phyloP scores from a whole-genome alignment of 2,113 vertebrate species.

The Corvus hawaiiensis region DNA sequence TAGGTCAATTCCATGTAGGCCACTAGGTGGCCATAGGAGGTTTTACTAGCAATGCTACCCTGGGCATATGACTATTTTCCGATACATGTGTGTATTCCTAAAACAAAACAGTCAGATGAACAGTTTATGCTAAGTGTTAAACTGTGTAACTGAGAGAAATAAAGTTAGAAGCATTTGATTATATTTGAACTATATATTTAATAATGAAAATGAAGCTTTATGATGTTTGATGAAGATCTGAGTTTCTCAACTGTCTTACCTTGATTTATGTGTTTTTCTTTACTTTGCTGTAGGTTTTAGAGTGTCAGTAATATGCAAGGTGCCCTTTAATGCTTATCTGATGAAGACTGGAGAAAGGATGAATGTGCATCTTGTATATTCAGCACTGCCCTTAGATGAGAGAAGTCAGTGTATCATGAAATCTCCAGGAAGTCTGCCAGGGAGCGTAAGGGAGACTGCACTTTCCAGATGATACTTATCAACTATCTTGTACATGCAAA shows the following conservation, averaged over 20 bases:
- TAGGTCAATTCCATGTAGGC: slow-evolving; percentile 23
- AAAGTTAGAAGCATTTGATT: slow-evolving; percentile 46
- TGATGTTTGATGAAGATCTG: neutral
- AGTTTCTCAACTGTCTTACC: neutral
- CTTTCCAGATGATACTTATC: neutral
- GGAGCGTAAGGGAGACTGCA: neutral
- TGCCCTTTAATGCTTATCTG: neutral
- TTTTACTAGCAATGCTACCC: slow-evolving; percentile 21
- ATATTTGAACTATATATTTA: slow-evolving; percentile 20
- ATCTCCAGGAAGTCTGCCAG: neutral
- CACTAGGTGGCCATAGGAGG: slow-evolving; percentile 51
- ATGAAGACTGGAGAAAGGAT: neutral
- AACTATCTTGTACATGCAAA: neutral
- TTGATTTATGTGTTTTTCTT: neutral
- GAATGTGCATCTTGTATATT: neutral
- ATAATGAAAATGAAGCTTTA: neutral
- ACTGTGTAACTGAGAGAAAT: slow-evolving; percentile 45
- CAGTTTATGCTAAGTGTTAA: slow-evolving; percentile 44
- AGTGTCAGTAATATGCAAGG: neutral
- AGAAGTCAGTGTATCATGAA: neutral
- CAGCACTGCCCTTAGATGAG: neutral
- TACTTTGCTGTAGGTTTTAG: neutral
- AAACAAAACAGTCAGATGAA: neutral
- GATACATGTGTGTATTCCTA: neutral
- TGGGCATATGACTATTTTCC: slow-evolving; percentile 24